Base-by-base conservation (phyloP, 37 sponge, comb jelly and placozoan species). In the Mnemiopsis leidyi region DNA sequence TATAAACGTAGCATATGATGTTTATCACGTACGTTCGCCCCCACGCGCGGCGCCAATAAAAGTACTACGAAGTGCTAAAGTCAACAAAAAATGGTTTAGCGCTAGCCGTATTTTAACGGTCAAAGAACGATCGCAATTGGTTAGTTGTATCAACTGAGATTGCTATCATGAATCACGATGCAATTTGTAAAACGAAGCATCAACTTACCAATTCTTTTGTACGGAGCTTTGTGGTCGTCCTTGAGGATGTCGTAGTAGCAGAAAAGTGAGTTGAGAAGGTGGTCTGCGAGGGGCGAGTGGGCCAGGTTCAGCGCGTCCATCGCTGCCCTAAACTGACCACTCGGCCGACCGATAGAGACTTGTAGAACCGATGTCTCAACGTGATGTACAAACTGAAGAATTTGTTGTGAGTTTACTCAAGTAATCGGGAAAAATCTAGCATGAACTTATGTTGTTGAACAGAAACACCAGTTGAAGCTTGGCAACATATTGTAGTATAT, bases 211-310 rank as follows among this genome's bases (percentile, higher is more conserved):
- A 25, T 32, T 40, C 36, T 38, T 3, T 32, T 39, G 61, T 85
- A 26, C 2, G 90, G 90, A 39, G 90, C 61, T 28, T 85, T 21
- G 26, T 28, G 25, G 40, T 23, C 24, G 1, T 85, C 90, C 61
- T 85, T 85, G 61, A 29, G 90, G 25, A 85, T 85, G 0, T 39
- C 36, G 48, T 85, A 85, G 48, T 39, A 39, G 90, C 90, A 85
- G 25, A 85, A 39, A 25, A 85, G 61, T 18, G 90, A 85, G 48
- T 38, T 85, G 23, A 85, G 23, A 1, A 85, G 90, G 48, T 85
- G 90, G 0, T 85, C 90, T n/a, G 90, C 29, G 0, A 85, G 33
- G 61, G 90, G 90, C 21, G 90, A 85, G 40, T 18, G 61, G 2
- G 40, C 32, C 13, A 85, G 61, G 25, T 85, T 38, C 20, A 38